Evolutionary conservation across 1,140 invertebrate genomes (phyloP).

Genomic region (Trachymyrmex cornetzi): DNA sequence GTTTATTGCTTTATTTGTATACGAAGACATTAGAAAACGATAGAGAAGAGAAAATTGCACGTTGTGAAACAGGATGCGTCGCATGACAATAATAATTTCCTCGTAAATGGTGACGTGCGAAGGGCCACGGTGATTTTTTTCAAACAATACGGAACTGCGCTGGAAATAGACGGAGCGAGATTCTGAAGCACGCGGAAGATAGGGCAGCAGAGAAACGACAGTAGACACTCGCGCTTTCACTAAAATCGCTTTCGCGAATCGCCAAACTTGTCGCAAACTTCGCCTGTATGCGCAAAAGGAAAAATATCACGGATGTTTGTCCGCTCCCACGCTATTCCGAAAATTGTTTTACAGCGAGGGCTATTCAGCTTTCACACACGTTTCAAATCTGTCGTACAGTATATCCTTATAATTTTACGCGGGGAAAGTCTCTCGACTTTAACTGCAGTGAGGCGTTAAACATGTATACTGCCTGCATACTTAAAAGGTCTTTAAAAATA

Average conservation of each 20-base stretch:
- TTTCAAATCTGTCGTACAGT: background rate
- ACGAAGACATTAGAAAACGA: background rate
- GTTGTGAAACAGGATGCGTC: slow-evolving; percentile 6
- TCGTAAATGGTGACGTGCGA: background rate
- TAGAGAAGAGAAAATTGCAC: background rate
- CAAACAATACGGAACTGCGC: background rate
- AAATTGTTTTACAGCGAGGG: background rate
- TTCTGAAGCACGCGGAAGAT: slow-evolving; percentile 31
- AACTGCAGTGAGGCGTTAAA: background rate
- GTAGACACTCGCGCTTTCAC: slow-evolving; percentile 18
- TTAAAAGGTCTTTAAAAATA: slow-evolving; percentile 1
- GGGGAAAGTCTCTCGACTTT: background rate
- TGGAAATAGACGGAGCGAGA: background rate
- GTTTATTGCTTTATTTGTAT: background rate
- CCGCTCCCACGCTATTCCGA: background rate
- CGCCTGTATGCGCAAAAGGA: background rate
- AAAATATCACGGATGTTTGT: background rate
- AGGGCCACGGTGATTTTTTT: background rate
- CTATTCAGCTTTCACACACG: background rate
- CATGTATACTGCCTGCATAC: background rate
- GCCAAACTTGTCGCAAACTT: background rate
- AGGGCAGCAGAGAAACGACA: slow-evolving; percentile 9
- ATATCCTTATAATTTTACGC: slow-evolving; percentile 7
- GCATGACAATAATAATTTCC: slow-evolving; percentile 16
- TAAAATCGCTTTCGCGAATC: slow-evolving; percentile 42